Percentiles rank a stretch among this genome's conserved stretches.
Conservation (phyloP, 2,113 vertebrate species). For the Mesembrinibis cayennensis region DNA sequence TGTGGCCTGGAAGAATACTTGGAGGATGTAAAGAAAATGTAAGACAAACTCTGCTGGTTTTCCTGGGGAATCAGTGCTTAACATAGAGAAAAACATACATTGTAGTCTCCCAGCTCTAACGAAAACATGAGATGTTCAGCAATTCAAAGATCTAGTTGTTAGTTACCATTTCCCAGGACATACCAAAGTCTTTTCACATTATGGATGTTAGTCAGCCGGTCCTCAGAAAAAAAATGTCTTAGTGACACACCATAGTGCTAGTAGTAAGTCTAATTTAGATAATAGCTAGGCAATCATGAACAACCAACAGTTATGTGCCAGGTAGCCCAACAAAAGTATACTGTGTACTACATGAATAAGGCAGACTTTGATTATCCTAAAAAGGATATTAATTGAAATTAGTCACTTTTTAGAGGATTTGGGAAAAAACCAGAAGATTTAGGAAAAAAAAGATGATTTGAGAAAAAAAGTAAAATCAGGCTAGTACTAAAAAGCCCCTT, state of each 20-base stretch:
- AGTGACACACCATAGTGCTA: not conserved
- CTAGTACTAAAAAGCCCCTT: fast-evolving
- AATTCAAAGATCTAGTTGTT: not conserved
- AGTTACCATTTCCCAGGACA: not conserved
- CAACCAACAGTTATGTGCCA: not conserved
- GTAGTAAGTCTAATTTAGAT: not conserved
- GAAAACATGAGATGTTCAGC: not conserved
- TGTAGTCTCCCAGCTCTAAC: not conserved
- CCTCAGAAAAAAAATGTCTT: not conserved
- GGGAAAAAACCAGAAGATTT: not conserved
- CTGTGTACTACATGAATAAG: not conserved
- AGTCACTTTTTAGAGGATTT: not conserved
- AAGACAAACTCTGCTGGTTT: not conserved
- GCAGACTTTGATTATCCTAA: not conserved
- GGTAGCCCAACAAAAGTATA: not conserved
- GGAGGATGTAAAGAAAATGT: not conserved
- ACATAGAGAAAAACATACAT: not conserved
- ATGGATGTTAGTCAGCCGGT: not conserved
- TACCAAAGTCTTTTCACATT: not conserved
- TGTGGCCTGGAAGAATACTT: not conserved
- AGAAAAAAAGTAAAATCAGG: not conserved
- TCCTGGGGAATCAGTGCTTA: not conserved
- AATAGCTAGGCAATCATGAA: not conserved
- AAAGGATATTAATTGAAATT: not conserved
- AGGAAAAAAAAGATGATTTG: not conserved